Percentiles rank a stretch among this genome's conserved stretches.
Evolutionary conservation across 2,113 vertebrate genomes (phyloP).

Genomic region (Microcebus tavaratra): DNA sequence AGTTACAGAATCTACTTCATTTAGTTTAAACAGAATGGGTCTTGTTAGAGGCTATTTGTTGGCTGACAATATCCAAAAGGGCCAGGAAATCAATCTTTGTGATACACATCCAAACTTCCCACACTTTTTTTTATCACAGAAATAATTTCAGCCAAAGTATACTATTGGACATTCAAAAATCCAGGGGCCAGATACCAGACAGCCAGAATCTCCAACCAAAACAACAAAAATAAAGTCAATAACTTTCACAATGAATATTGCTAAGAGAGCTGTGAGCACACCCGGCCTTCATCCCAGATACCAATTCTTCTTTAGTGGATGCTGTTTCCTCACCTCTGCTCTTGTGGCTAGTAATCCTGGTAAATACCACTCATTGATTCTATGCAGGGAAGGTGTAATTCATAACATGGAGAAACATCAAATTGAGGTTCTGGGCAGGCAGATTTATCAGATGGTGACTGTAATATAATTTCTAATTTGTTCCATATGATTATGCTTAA

Average conservation of each 20-base stretch:
- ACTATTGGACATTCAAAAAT: background rate
- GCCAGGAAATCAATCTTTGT: background rate
- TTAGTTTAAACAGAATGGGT: background rate
- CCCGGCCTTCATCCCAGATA: background rate
- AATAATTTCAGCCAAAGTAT: background rate
- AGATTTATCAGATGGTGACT: slow-evolving; percentile 24
- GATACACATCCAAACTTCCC: background rate
- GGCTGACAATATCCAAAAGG: background rate
- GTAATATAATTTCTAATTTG: background rate
- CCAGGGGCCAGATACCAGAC: background rate
- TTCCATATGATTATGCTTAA: background rate
- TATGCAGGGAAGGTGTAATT: background rate
- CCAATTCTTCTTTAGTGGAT: background rate
- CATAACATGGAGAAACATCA: background rate
- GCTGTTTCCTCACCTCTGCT: background rate
- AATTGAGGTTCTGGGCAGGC: background rate
- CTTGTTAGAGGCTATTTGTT: background rate
- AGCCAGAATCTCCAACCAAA: background rate
- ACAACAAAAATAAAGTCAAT: background rate
- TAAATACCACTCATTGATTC: background rate
- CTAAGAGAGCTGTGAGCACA: background rate
- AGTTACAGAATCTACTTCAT: background rate
- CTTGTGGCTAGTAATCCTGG: background rate
- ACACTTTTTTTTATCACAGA: background rate
- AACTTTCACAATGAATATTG: background rate